Base-by-base conservation (phyloP, 2,888 invertebrate genomes). In the Galerucella calmariensis region DNA sequence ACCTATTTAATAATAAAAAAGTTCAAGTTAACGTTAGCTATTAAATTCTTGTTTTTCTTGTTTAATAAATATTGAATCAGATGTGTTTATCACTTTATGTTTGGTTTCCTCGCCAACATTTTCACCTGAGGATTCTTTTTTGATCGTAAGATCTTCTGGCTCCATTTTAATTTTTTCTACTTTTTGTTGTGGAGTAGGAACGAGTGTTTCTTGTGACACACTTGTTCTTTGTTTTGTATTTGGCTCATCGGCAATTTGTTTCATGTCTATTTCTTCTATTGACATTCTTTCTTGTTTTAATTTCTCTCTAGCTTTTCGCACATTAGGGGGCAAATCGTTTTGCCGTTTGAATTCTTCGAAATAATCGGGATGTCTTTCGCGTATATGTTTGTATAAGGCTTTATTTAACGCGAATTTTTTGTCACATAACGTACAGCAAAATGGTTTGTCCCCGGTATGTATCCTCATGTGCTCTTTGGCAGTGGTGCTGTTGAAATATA, bases 361-460 rank as follows among this genome's bases (percentile, higher is more conserved):
- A 67, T 81, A 77, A 6, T 83, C 81, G 2, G 85, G 85, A 79
- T 86, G 86, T 48, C 80, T 82, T 44, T 80, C 79, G 53, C 85
- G 79, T 35, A 85, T 82, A 75, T 86, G 86, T 74, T 81, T 84
- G 71, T 83, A 86, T 16, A 86, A 78, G 66, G 84, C 78, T 80
- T 86, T 86, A 72, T 84, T 86, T 16, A 85, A 73, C 3, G 84
- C 75, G 72, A 85, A 86, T 56, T 81, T 75, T 74, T 81, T 83
- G 56, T 82, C 76, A 74, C 86, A 86, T 20, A 83, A 75, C 35
- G 79, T 82, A 72, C 86, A 86, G 12, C 80, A 79, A 69, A 81
- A 86, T 1, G 86, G 85, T 75, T 83, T 85, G 71, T 85, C 85
- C 4, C 84, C 84, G 0, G 85, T 84, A 70, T 86, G 86, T n/a